phyloP scores from a whole-genome alignment of 92 coral and sea anemone genomes.

The Muricea muricata region DNA sequence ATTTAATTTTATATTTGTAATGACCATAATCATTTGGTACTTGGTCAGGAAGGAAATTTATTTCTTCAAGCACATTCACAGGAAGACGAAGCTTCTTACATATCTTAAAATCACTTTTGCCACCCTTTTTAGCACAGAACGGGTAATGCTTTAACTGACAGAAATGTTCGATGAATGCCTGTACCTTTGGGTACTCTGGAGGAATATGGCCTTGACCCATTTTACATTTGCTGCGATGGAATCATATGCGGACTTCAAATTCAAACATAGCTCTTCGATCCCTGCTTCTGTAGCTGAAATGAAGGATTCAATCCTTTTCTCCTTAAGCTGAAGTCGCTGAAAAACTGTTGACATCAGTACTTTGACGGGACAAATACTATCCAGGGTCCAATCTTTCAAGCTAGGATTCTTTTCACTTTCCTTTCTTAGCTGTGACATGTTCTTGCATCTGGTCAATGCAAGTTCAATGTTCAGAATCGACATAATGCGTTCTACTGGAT shows the following conservation, averaged over 20 bases:
- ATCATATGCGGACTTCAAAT: neutral
- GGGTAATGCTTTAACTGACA: neutral
- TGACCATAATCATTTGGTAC: neutral
- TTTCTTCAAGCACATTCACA: neutral
- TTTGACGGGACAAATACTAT: constrained; percentile 39
- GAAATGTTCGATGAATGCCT: neutral
- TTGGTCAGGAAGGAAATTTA: constrained; percentile 12
- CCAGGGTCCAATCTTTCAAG: constrained; percentile 44
- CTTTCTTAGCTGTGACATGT: constrained; percentile 24
- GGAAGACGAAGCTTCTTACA: neutral
- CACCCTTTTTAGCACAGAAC: neutral
- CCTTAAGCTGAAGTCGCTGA: constrained; percentile 35
- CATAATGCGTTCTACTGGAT: constrained; percentile 49
- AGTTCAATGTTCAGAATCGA: constrained; percentile 33
- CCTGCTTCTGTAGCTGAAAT: constrained; percentile 41
- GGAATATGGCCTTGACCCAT: neutral
- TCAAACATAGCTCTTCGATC: constrained; percentile 28
- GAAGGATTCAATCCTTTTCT: constrained; percentile 35
- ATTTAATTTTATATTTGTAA: too few relatives aligned
- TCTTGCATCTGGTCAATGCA: constrained; percentile 21
- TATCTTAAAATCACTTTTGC: neutral
- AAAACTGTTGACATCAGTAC: constrained; percentile 28
- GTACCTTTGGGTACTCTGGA: neutral
- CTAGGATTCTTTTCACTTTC: constrained; percentile 35
- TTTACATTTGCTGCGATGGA: neutral